These are phyloP conservation scores for Eurois occulta DNA, from an alignment of 2,888 invertebrate species.

Conservation along the genomic window DNA sequence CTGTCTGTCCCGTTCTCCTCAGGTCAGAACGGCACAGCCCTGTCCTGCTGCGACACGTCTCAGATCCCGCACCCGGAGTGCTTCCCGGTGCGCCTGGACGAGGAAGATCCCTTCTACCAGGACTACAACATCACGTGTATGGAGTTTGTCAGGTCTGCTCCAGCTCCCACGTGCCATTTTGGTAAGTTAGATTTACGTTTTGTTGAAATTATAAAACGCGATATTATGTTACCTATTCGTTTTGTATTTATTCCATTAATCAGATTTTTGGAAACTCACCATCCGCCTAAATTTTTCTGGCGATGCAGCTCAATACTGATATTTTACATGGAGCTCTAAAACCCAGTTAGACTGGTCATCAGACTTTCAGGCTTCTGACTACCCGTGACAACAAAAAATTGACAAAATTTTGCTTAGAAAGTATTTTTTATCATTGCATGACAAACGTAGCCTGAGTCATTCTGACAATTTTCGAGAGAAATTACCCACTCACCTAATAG, in stretches of 20 bases:
- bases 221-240: neutral
- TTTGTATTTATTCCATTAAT: neutral
- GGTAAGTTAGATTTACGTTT: constrained; percentile 81
- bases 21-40: constrained; percentile 92
- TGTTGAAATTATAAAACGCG: neutral
- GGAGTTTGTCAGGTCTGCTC: constrained; percentile 96
- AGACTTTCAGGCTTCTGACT: neutral
- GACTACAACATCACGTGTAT: constrained; percentile 93
- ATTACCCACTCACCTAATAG: neutral
- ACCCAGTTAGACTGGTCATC: neutral
- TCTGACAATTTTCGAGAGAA: neutral
- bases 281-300: neutral
- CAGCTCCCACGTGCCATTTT: constrained; percentile 94
- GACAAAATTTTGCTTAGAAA: neutral
- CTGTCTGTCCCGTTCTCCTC: neutral
- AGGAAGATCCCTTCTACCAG: constrained; percentile 93
- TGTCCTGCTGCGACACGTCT: constrained; percentile 92
- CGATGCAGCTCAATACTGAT: neutral
- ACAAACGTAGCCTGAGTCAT: too few relatives aligned
- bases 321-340: neutral
- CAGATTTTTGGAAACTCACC: neutral
- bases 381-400: neutral
- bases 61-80: constrained; percentile 93
- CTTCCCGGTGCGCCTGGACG: constrained; percentile 93
- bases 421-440: neutral